These are phyloP conservation scores for Simalia tracyae DNA, from an alignment of 2,797 vertebrate species.

Conservation along the genomic window DNA sequence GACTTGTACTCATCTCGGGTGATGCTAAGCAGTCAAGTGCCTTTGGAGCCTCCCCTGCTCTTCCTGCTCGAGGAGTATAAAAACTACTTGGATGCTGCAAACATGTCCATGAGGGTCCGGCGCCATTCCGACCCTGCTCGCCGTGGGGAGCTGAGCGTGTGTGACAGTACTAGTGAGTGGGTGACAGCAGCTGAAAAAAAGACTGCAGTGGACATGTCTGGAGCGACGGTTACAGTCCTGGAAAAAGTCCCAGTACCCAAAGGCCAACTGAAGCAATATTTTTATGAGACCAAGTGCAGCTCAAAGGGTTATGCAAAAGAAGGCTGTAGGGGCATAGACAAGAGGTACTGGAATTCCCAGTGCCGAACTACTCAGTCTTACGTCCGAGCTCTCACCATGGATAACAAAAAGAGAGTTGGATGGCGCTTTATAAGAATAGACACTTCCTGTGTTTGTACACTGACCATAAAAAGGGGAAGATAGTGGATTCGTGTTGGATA, in stretches of 20 bases:
- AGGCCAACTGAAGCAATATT: constrained; percentile 99
- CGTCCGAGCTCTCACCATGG: constrained; percentile 98
- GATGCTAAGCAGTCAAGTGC: constrained; percentile 99
- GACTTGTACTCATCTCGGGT: constrained; percentile 96
- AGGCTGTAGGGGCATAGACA: constrained; percentile 99
- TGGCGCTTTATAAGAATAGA: constrained; percentile 99
- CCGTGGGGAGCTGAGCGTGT: constrained; percentile 96
- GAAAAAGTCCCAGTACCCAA: constrained; percentile 98
- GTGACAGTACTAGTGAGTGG: constrained; percentile 99
- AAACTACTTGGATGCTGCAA: constrained; percentile 98
- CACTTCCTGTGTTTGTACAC: constrained; percentile 99
- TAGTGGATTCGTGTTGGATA: constrained; percentile 97
- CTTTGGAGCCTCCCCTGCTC: constrained; percentile 99
- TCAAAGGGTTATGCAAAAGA: constrained; percentile 98
- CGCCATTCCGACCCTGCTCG: constrained; percentile 97
- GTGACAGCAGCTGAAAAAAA: constrained; percentile 99
- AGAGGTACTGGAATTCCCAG: constrained; percentile 99
- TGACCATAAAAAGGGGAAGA: constrained; percentile 99
- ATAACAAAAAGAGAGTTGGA: constrained; percentile 99
- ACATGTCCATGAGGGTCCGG: constrained; percentile 98
- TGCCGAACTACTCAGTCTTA: constrained; percentile 99
- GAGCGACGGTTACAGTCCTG: constrained; percentile 96
- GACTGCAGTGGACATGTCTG: constrained; percentile 99
- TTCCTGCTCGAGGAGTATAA: constrained; percentile 99
- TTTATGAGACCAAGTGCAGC: constrained; percentile 99